Evolutionary conservation across 2,888 invertebrate species (phyloP).

Genomic region (Nemotelus nigrinus): DNA sequence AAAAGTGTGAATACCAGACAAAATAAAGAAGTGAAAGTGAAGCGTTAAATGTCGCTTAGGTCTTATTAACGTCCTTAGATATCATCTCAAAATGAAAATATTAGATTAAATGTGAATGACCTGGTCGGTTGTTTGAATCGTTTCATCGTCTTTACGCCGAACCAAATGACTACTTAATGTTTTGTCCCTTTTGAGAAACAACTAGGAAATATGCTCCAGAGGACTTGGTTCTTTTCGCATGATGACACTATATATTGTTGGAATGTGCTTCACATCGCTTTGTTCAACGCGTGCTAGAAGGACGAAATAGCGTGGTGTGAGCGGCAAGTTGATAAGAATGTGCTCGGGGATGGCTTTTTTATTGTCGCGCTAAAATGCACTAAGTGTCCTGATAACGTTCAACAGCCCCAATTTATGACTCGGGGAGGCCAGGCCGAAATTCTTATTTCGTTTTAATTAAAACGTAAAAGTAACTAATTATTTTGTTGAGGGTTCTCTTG

Average conservation of each 20-base stretch:
- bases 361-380: constrained; percentile 51
- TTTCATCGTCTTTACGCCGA: constrained; percentile 13
- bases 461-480: constrained; percentile 59
- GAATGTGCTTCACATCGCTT: constrained; percentile 7
- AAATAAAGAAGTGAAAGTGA: constrained; percentile 27
- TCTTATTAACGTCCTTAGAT: constrained; percentile 45
- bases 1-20: constrained; percentile 8
- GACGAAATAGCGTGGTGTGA: too few species aligned
- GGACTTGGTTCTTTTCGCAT: constrained; percentile 36
- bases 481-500: constrained; percentile 52
- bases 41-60: constrained; percentile 31
- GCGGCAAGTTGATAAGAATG: constrained; percentile 46
- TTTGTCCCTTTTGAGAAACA: constrained; percentile 22
- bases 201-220: constrained; percentile 48
- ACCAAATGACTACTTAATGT: constrained; percentile 1
- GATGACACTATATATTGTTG: neutral
- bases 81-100: constrained; percentile 49
- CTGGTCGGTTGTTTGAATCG: constrained; percentile 32
- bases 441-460: constrained; percentile 57
- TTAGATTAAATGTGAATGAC: constrained; percentile 51
- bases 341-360: constrained; percentile 47
- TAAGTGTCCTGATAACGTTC: constrained; percentile 50
- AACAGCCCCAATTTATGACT: constrained; percentile 51
- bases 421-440: constrained; percentile 34
- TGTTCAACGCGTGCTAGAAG: too few species aligned